phyloP scores from a whole-genome alignment of 2,797 vertebrate genomes.

The Syngnathus rostellatus region DNA sequence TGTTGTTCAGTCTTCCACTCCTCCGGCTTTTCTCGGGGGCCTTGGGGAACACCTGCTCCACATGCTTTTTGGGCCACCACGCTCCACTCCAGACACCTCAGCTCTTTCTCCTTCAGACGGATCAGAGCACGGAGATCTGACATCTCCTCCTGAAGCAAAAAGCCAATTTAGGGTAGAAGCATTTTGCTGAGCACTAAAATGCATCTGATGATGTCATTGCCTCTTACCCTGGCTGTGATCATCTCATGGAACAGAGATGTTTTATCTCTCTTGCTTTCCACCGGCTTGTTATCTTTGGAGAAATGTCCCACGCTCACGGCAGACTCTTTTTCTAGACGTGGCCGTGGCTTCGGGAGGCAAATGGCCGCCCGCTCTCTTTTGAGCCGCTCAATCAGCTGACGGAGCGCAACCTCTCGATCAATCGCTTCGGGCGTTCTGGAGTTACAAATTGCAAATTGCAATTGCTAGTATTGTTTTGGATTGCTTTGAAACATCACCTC shows the following conservation, averaged over 20 bases:
- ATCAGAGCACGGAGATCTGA: conserved; percentile 70
- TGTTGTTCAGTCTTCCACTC: conserved; percentile 49
- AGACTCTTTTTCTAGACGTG: conserved; percentile 23
- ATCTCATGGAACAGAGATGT: conserved; percentile 71
- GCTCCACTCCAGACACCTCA: conserved; percentile 70
- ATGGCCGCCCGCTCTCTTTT: conserved; percentile 66
- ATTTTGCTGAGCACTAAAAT: too few species aligned
- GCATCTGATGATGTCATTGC: neutral
- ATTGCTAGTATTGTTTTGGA: neutral
- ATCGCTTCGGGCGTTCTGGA: conserved; percentile 37
- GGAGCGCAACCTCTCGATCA: conserved; percentile 58
- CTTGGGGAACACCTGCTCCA: conserved; percentile 63
- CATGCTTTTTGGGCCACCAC: conserved; percentile 66
- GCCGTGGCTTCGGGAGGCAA: conserved; percentile 56
- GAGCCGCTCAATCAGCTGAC: conserved; percentile 60
- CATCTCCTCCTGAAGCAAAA: conserved; percentile 74
- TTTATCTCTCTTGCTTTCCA: conserved; percentile 67
- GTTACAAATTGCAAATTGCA: neutral
- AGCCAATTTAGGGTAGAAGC: too few species aligned
- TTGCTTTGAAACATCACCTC: conserved; percentile 39
- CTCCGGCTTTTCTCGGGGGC: conserved; percentile 60
- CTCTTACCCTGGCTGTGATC: conserved; percentile 73
- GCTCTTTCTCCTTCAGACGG: conserved; percentile 75
- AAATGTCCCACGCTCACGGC: conserved; percentile 31
- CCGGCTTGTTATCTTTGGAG: conserved; percentile 36